Evolutionary conservation across 2,113 vertebrate genomes (phyloP).

Genomic region (Sprattus sprattus): DNA sequence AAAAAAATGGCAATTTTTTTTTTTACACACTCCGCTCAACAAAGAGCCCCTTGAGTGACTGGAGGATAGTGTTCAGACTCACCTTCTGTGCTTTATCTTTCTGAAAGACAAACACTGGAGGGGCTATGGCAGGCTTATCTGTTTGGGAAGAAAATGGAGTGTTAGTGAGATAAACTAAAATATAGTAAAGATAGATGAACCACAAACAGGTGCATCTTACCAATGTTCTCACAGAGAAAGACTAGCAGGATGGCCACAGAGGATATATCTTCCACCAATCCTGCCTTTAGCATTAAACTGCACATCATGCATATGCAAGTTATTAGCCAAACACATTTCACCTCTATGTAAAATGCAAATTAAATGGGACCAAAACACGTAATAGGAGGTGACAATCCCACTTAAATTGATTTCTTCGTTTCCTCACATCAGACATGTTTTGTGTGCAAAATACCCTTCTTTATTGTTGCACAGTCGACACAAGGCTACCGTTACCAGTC

Average conservation of each 20-base stretch:
- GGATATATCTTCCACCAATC: too few species aligned
- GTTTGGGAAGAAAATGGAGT: conserved; percentile 35
- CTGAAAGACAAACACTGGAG: conserved; percentile 99
- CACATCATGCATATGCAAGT: too few species aligned
- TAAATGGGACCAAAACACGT: too few species aligned
- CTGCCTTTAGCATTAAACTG: too few species aligned
- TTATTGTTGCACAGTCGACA: neutral
- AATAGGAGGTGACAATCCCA: too few species aligned
- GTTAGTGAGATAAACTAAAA: conserved; percentile 21
- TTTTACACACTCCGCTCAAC: neutral
- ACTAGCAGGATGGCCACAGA: too few species aligned
- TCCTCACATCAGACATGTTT: too few species aligned
- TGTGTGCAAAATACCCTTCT: neutral
- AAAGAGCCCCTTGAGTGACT: neutral
- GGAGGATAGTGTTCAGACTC: conserved; percentile 54
- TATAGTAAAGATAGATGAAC: neutral
- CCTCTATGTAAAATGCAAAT: too few species aligned
- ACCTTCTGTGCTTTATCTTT: conserved; percentile 99
- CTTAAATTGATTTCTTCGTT: too few species aligned
- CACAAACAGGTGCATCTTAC: neutral
- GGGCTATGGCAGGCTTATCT: conserved; percentile 98
- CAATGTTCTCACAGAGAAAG: too few species aligned
- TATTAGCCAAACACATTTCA: too few species aligned
- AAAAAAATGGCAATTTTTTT: neutral
- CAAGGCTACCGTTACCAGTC: neutral